A percentile compares a stretch with the other conserved stretches of the same genome.
phyloP scores from a whole-genome alignment of 2,113 vertebrate genomes.

The Casuarius casuarius region DNA sequence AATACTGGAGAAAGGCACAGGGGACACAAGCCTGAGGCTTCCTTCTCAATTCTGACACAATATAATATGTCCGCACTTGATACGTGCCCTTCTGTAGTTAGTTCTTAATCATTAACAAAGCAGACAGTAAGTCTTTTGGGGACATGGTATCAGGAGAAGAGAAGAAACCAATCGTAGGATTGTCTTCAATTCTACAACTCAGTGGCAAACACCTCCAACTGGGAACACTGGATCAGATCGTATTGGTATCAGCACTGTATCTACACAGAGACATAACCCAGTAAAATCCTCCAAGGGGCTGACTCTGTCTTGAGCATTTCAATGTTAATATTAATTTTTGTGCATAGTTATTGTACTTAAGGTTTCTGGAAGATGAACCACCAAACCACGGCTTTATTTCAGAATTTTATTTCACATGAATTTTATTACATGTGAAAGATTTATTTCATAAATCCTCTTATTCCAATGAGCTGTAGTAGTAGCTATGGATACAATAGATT shows the following conservation, averaged over 20 bases:
- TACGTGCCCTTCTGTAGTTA: constrained; percentile 59
- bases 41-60: constrained; percentile 47
- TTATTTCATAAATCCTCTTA: not conserved
- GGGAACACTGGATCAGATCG: not conserved
- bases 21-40: constrained; percentile 59
- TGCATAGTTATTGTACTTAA: not conserved
- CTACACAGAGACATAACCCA: not conserved
- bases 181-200: not conserved
- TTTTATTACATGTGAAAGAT: not conserved
- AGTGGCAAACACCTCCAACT: not conserved
- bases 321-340: not conserved
- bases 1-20: constrained; percentile 57
- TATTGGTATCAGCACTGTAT: not conserved
- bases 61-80: constrained; percentile 42
- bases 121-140: constrained; percentile 36
- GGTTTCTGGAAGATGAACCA: not conserved
- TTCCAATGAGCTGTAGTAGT: not conserved
- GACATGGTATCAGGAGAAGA: fast-evolving
- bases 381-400: not conserved
- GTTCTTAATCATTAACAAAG: constrained; percentile 64
- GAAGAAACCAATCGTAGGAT: not conserved
- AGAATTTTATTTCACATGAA: not conserved
- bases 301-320: not conserved
- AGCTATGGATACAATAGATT: not conserved
- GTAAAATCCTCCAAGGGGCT: not conserved